Conservation (phyloP, 2,888 invertebrate genomes). For the Spodoptera exigua region DNA sequence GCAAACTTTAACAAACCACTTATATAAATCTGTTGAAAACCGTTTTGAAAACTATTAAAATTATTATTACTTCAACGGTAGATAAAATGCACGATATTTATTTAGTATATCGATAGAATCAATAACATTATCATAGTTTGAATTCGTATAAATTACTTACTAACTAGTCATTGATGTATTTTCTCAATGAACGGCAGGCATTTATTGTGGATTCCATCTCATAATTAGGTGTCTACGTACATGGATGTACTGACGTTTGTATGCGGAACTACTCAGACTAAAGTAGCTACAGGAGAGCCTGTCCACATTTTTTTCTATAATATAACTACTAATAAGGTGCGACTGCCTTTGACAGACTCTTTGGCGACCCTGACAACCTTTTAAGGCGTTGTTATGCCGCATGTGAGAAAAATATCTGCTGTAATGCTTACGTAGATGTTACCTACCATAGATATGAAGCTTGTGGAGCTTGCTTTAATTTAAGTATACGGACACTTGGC, state of each 20-base stretch:
- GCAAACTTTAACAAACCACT: no score
- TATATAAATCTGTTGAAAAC: no score
- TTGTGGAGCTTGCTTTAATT: no score
- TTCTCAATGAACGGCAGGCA: not conserved
- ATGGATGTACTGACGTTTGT: constrained; percentile 21
- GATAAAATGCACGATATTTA: no score
- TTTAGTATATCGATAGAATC: no score
- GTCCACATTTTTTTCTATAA: constrained; percentile 58
- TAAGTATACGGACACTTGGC: no score
- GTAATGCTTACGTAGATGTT: constrained; percentile 31
- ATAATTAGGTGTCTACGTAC: constrained; percentile 28
- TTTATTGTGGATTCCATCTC: constrained; percentile 16
- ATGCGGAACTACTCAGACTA: constrained; percentile 52
- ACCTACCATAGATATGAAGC: not conserved
- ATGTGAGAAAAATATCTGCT: constrained; percentile 59
- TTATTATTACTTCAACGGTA: no score
- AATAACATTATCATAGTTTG: no score
- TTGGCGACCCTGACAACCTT: constrained; percentile 62
- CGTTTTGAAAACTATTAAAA: no score
- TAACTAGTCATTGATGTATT: not conserved
- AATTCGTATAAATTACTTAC: not conserved
- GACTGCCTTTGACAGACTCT: constrained; percentile 68
- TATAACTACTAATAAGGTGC: constrained; percentile 62
- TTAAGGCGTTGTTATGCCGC: constrained; percentile 62
- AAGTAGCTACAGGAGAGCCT: constrained; percentile 16